Conservation (phyloP, 2,888 invertebrate species). For the Frankliniella fusca region DNA sequence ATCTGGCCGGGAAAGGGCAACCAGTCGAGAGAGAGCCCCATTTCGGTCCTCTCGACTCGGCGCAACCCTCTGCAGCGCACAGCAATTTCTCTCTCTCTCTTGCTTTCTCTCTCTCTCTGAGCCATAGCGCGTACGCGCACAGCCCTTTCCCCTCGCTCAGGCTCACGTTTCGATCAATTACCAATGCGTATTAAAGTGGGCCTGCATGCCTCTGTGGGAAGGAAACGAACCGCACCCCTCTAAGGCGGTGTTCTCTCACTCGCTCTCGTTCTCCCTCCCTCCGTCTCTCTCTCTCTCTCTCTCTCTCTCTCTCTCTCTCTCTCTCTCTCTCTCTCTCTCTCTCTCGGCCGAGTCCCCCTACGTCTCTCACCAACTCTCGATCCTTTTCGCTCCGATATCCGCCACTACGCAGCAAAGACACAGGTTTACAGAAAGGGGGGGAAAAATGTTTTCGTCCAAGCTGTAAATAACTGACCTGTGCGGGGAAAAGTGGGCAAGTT, state of each 20-base stretch:
- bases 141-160: background rate
- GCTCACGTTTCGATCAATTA: conserved; percentile 17
- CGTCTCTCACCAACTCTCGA: no score
- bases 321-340: background rate
- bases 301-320: background rate
- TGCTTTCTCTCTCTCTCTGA: background rate
- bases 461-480: no score
- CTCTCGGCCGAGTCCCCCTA: no score
- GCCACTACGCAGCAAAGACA: no score
- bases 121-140: background rate
- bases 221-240: no score
- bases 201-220: background rate
- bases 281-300: background rate
- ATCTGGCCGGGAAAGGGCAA: background rate
- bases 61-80: no score
- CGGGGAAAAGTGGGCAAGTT: no score
- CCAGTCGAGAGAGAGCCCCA: background rate
- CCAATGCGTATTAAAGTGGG: background rate
- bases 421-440: no score
- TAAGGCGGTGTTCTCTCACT: background rate
- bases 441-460: no score
- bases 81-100: background rate
- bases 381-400: no score
- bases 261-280: background rate
- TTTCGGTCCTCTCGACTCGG: background rate